A percentile compares a stretch with the other conserved stretches of the same genome.
These are phyloP conservation scores for Xyrichtys novacula DNA, from an alignment of 2,797 vertebrate species.

Conservation along the genomic window DNA sequence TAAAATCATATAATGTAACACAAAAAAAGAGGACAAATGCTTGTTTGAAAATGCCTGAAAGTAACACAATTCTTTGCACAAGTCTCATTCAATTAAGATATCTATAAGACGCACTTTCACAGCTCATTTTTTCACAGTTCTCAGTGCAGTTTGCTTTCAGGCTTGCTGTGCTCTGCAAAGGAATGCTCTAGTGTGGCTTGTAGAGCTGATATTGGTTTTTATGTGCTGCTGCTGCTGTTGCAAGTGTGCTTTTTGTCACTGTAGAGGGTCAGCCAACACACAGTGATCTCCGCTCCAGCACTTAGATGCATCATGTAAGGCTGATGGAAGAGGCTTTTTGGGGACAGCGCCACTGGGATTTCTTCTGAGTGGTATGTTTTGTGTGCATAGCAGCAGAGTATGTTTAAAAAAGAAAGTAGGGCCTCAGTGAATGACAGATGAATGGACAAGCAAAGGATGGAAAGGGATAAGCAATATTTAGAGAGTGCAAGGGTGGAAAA, in stretches of 20 bases:
- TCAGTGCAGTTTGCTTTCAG: conserved; percentile 20
- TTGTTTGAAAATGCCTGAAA: conserved; percentile 20
- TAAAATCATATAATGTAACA: conserved; percentile 14
- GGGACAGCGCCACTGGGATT: conserved; percentile 75
- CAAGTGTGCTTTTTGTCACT: conserved; percentile 64
- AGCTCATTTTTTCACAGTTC: conserved; percentile 5
- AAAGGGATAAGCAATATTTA: conserved; percentile 47
- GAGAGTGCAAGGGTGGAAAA: conserved; percentile 23
- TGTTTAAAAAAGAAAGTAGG: conserved; percentile 55
- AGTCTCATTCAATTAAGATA: conserved; percentile 23
- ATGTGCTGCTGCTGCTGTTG: conserved; percentile 31
- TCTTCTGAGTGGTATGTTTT: conserved; percentile 51
- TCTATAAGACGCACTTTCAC: background rate
- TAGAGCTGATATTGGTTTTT: conserved; percentile 68
- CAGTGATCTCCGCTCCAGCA: conserved; percentile 63
- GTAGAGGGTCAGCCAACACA: conserved; percentile 69
- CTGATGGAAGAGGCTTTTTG: conserved; percentile 74
- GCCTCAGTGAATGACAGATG: conserved; percentile 61
- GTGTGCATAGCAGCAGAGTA: conserved; percentile 8
- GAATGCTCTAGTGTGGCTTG: conserved; percentile 48
- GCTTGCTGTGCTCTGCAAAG: conserved; percentile 12
- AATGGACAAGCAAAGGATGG: conserved; percentile 44
- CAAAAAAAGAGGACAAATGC: conserved; percentile 33
- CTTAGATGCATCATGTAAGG: conserved; percentile 57
- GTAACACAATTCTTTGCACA: background rate